Percentiles rank a stretch among this genome's conserved stretches.
Evolutionary conservation across 2,888 invertebrate genomes (phyloP).

Genomic region (Cephus pulcher): DNA sequence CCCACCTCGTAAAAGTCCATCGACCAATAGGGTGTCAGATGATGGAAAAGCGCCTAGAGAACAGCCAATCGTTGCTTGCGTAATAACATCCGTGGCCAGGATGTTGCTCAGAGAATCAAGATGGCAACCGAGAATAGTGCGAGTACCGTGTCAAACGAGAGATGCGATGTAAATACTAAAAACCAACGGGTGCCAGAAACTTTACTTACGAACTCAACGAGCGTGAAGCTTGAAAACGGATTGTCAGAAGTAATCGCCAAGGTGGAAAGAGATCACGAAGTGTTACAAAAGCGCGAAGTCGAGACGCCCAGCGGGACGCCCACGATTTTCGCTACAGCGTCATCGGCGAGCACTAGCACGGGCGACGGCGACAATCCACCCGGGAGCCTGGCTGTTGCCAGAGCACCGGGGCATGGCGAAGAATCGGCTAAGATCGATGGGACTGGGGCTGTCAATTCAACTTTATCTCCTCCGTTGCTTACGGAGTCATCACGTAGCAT

Average conservation of each 20-base stretch:
- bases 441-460: slow-evolving; percentile 29
- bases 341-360: slow-evolving; percentile 32
- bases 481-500: slow-evolving; percentile 38
- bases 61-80: background rate
- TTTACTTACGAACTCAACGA: slow-evolving; percentile 15
- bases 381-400: background rate
- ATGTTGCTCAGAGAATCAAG: slow-evolving; percentile 58
- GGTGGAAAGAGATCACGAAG: slow-evolving; percentile 1
- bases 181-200: slow-evolving; percentile 23
- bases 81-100: slow-evolving; percentile 24
- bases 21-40: background rate
- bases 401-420: slow-evolving; percentile 21
- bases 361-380: slow-evolving; percentile 5
- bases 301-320: slow-evolving; percentile 52
- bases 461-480: slow-evolving; percentile 26
- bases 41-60: background rate
- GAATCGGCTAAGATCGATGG: slow-evolving; percentile 23
- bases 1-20: slow-evolving; percentile 22
- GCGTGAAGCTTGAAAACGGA: background rate
- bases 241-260: background rate
- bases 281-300: slow-evolving; percentile 19
- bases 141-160: slow-evolving; percentile 63
- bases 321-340: slow-evolving; percentile 54
- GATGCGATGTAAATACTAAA: slow-evolving; percentile 63
- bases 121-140: slow-evolving; percentile 66